Base-by-base conservation (phyloP, 2,888 invertebrate species). In the Megamerina dolium region DNA sequence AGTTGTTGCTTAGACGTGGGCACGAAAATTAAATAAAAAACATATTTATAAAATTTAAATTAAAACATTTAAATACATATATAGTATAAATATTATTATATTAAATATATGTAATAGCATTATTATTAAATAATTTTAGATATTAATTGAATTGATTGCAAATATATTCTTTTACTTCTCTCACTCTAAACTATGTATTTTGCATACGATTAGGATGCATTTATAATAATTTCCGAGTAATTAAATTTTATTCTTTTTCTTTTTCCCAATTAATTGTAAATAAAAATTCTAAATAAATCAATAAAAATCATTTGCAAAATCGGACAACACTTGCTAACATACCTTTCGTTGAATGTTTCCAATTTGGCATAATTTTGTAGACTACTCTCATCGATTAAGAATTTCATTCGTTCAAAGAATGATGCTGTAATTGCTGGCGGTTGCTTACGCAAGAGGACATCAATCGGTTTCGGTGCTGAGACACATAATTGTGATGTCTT, bases 321-420 rank as follows among this genome's bases (percentile, higher is more conserved):
- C 10, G 6, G 23, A 10, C 13, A 43, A 34, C 43, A 16, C 33
- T 19, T 27, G 33, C 21, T 23, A 55, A 70, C 82, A 77, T 81
- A 96, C 96, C 93, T 95, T 77, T 94, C 94, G 74, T 96, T 95
- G 75, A 97, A 97, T 23, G 90, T 91, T 68, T 91, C 90, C 67
- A 88, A 83, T 57, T 91, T 87, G 9, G 97, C 94, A 74, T 96
- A 97, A 73, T 90, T 94, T 73, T 99, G 99, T 40, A 99, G 82
- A 70, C 95, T 95, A 67, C 94, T 93, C 70, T 95, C 94, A 72
- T 97, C 96, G 55, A 99, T 94, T 53, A 99, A 79, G 77, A 99
- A 99, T 68, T 92, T 91, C 90, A 96, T 94, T 61, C 95, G 81
- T 70, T 97, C 94, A 68, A 93, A 96, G 79, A 99, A 99, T 2